A percentile compares a stretch with the other conserved stretches of the same genome.
phyloP scores from a whole-genome alignment of 2,888 invertebrate species.

The Itoplectis maculator region DNA sequence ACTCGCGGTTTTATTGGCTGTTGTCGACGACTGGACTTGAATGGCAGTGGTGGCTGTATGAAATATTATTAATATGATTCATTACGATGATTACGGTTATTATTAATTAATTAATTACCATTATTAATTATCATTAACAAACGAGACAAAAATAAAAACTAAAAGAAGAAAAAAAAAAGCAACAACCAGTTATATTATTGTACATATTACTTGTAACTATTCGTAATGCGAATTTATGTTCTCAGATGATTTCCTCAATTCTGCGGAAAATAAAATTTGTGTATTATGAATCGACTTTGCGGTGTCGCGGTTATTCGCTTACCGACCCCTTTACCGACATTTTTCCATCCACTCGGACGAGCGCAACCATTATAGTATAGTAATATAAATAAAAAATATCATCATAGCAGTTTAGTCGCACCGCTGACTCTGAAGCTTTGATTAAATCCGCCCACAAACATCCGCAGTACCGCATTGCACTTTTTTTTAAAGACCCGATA shows the following conservation, averaged over 20 bases:
- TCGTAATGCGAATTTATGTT: slow-evolving; percentile 85
- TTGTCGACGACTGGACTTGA: slow-evolving; percentile 73
- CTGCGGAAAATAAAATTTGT: slow-evolving; percentile 86
- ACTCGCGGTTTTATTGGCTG: slow-evolving; percentile 73
- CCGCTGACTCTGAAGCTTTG: background rate
- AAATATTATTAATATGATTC: slow-evolving; percentile 78
- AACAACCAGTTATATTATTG: slow-evolving; percentile 83
- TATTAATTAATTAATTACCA: slow-evolving; percentile 79
- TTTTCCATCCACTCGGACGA: background rate
- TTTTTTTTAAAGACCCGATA: no score
- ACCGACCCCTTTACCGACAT: background rate
- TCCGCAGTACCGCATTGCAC: background rate
- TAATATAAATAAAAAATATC: background rate
- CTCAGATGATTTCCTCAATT: slow-evolving; percentile 85
- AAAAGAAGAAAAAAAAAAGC: no score
- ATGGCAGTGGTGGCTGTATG: slow-evolving; percentile 76
- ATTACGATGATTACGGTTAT: slow-evolving; percentile 79
- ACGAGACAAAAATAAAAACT: slow-evolving; percentile 67
- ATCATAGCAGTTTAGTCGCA: background rate
- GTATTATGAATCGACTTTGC: slow-evolving; percentile 85
- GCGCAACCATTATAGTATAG: background rate
- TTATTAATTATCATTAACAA: slow-evolving; percentile 76
- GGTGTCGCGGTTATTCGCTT: background rate
- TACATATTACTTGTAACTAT: slow-evolving; percentile 86
- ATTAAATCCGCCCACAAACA: background rate